Conservation (phyloP, 2,797 vertebrate genomes). For the Tachyglossus aculeatus region DNA sequence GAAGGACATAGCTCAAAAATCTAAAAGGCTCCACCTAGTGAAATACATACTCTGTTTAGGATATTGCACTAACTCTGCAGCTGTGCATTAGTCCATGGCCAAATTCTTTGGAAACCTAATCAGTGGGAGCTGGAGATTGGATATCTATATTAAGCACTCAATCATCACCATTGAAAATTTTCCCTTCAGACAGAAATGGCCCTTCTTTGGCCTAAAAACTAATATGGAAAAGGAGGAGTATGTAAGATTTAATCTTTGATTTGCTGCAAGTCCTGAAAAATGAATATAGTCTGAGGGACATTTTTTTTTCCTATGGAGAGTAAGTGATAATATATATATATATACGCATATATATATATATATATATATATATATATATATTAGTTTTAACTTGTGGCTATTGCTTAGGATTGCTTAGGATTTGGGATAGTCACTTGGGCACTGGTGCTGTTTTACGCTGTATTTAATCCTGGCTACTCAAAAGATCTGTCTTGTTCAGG, state of each 20-base stretch:
- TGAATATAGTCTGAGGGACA: neutral
- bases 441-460: too few species aligned
- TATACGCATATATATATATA: too few species aligned
- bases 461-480: too few species aligned
- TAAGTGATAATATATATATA: too few species aligned
- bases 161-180: constrained; percentile 25
- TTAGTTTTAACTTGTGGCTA: too few species aligned
- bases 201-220: constrained; percentile 13
- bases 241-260: constrained; percentile 43
- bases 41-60: constrained; percentile 10
- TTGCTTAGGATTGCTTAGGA: too few species aligned
- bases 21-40: constrained; percentile 3
- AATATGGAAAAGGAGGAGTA: constrained; percentile 36
- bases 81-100: constrained; percentile 27
- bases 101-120: constrained; percentile 37
- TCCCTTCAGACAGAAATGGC: constrained; percentile 29
- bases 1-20: constrained; percentile 13
- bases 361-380: too few species aligned
- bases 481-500: too few species aligned
- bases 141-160: constrained; percentile 35
- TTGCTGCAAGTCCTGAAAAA: constrained; percentile 20
- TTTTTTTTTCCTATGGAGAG: constrained; percentile 16
- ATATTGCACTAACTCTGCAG: constrained; percentile 18
- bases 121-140: constrained; percentile 17
- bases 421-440: too few species aligned